These are phyloP conservation scores for Erpornis zantholeuca DNA, from an alignment of 2,113 vertebrate genomes.

Conservation along the genomic window DNA sequence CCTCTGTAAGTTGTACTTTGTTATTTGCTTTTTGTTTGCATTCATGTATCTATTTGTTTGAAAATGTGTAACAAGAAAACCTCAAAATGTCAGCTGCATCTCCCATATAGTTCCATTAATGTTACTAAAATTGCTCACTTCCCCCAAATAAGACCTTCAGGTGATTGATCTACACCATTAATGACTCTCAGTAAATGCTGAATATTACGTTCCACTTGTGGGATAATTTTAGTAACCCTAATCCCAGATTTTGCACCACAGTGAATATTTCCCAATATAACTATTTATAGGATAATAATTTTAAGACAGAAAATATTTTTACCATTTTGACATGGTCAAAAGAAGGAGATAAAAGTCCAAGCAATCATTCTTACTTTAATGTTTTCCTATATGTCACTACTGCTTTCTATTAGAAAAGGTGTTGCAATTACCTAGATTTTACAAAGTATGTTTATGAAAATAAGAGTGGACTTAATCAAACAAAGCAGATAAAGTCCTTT, in stretches of 20 bases:
- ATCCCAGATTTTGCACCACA: constrained; percentile 23
- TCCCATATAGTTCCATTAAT: not conserved
- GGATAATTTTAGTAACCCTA: constrained; percentile 30
- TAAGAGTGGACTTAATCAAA: not conserved
- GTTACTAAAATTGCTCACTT: constrained; percentile 16
- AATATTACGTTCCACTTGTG: constrained; percentile 2
- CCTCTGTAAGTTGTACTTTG: not conserved
- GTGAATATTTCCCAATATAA: not conserved
- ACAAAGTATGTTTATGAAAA: not conserved
- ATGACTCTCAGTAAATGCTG: constrained; percentile 20
- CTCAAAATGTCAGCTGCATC: not conserved
- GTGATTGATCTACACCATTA: constrained; percentile 33
- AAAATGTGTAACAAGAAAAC: not conserved
- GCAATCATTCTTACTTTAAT: not conserved
- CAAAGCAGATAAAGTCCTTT: not conserved
- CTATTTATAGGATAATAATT: not conserved
- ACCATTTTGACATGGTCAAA: not conserved
- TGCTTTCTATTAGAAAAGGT: not conserved
- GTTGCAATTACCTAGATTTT: not conserved
- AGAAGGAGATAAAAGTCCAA: not conserved
- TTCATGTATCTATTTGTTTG: not conserved
- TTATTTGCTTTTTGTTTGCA: not conserved
- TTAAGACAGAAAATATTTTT: not conserved
- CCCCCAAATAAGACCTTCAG: constrained; percentile 1
- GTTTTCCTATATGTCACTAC: not conserved